Base-by-base conservation (phyloP, 2,888 invertebrate genomes). In the Liodrosophila aerea region DNA sequence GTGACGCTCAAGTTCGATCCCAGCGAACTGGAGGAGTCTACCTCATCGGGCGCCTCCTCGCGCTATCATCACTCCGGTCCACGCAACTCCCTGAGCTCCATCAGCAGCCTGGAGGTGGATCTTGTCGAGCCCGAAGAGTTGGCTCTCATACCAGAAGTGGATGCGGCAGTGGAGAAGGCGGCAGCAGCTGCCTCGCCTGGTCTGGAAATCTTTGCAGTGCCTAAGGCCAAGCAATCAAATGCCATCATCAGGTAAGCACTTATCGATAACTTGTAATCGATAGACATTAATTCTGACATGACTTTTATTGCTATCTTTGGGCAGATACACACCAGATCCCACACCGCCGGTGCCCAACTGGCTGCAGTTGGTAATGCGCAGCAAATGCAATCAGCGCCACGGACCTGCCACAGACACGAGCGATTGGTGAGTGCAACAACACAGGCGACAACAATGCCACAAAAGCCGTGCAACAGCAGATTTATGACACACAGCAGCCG, bases 1-100 rank as follows among this genome's bases (percentile, higher is more conserved):
- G 91, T 88, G 59, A 81, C 87, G 61, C 80, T 91, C 18, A 91
- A 92, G 87, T 91, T 92, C 54, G 91, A 91, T 74, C 67, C 89
- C 4, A 87, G 84, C 49, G 87, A 87, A 12, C 64, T 90, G 65
- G 86, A 87, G 33, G 70, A 74, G n/a, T 60, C 61, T 8, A 59
- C 49, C 7, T 54, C 84, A 4, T 49, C 68, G 11, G 51, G 65
- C 33, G 57, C 43, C 2, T 50, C 64, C 0, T 30, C 58, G 1
- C 66, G 64, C 5, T 75, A 63, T 13, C 66, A 69, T 15, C 64
- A 70, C 18, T 22, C 47, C 0, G 66, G 77, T 1, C 72, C 70
- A 0, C 57, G 87, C 4, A 77, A 84, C 8, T 88, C 87, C 0
- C 61, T 87, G 1, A 85, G 81, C 54, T 87, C 87, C 1, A 56